Base-by-base conservation (phyloP, 2,797 vertebrate genomes). In the Alectoris magna region DNA sequence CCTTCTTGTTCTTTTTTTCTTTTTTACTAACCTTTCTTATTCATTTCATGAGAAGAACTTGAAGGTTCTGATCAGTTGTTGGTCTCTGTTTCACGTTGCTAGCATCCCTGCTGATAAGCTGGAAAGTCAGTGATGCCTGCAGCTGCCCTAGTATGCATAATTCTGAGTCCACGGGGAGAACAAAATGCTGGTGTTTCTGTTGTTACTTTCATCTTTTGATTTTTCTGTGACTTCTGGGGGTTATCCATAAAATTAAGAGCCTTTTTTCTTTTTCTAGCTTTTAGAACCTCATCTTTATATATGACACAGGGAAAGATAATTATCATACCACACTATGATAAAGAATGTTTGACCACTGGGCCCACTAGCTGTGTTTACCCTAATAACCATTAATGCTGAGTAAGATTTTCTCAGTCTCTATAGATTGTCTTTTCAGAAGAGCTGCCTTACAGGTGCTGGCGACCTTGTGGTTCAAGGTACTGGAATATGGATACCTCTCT, bases 141-240 rank as follows among this genome's bases (percentile, higher is more conserved):
- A 60, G 22, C 53, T 73, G n/a, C 59, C 7, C 22, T 55, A 0
- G 0, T 24, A 3, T 7, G 1, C 4, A 2, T 26, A 21, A 36
- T 51, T 78, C 38, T 56, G 72, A 81, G 53, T 31, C 27, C 23
- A 53, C 71, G 43, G 75, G n/a, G 55, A 18, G 16, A 24, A 11
- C n/a, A 29, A 59, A 39, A 43, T 7, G 24, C 27, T 24, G 2
- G 6, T 66, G 31, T 74, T 68, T 56, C 15, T 2, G 2, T 51
- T 43, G 36, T 53, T 70, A 11, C 13, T 74, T 69, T 90, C 63
- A 16, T 71, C 29, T 55, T 60, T 31, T 23, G 44, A 10, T 72
- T 0, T 66, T 72, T 62, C n/a, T 75, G 49, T 87, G 74, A 11
- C 24, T 70, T 53, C 41, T 88, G 71, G 74, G 16, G 49, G 38